Conservation (phyloP, 2,113 vertebrate species). For the Melanocharis versteri region DNA sequence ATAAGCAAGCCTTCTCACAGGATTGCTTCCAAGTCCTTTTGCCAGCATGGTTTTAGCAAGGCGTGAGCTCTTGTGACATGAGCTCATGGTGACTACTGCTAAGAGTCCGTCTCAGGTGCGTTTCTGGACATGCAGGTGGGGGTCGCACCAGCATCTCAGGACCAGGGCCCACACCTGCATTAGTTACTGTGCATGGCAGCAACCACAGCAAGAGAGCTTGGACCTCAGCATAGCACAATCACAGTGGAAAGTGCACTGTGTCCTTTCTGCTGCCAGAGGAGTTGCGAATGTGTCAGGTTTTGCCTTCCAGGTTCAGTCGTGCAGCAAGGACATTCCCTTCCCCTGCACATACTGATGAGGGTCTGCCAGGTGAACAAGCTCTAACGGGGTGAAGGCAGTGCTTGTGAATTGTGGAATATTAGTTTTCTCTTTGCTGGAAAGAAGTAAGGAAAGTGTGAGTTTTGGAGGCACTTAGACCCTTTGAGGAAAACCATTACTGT, state of each 20-base stretch:
- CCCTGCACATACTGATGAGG: neutral
- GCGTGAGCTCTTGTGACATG: neutral
- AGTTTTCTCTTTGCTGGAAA: neutral
- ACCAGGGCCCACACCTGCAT: neutral
- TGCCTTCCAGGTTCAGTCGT: neutral
- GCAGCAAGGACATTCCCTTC: neutral
- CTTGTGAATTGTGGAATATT: neutral
- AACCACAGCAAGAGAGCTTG: neutral
- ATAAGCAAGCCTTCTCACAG: neutral
- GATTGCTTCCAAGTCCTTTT: neutral
- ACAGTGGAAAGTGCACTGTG: neutral
- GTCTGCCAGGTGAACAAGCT: neutral
- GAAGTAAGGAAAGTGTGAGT: neutral
- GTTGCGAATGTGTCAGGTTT: neutral
- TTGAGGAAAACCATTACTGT: neutral
- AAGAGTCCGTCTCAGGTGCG: neutral
- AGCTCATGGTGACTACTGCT: neutral
- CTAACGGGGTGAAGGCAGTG: neutral
- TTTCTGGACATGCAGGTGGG: neutral
- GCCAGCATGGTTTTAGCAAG: neutral
- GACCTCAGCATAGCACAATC: neutral
- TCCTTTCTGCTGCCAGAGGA: neutral
- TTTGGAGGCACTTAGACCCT: neutral
- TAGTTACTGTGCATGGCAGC: neutral
- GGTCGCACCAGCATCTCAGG: neutral